phyloP scores from a whole-genome alignment of 2,888 invertebrate genomes.

The Lomographa bimaculata region DNA sequence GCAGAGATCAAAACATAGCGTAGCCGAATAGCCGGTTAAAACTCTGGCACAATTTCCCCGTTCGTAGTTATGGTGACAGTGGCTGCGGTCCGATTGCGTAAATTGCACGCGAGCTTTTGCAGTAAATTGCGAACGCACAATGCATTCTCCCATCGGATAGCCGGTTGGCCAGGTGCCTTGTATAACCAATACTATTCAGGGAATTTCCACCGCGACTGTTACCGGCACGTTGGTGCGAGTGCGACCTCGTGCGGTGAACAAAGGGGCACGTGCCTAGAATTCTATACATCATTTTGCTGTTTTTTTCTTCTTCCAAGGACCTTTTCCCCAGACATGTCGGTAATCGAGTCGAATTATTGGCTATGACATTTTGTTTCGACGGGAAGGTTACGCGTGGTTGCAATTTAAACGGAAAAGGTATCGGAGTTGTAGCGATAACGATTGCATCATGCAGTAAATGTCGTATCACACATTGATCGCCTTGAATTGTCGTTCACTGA shows the following conservation, averaged over 20 bases:
- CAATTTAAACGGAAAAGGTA: constrained; percentile 21
- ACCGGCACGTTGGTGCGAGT: constrained; percentile 18
- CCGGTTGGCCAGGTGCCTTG: constrained; percentile 19
- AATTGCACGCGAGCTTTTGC: constrained; percentile 27
- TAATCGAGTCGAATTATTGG: constrained; percentile 34
- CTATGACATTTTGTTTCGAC: constrained; percentile 24
- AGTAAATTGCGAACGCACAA: constrained; percentile 33
- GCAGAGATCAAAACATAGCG: constrained; percentile 3
- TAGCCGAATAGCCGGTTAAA: constrained; percentile 5
- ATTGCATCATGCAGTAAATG: constrained; percentile 10
- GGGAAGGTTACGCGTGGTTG: constrained; percentile 17
- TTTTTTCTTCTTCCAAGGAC: constrained; percentile 24
- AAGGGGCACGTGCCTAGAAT: constrained; percentile 48
- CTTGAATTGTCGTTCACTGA: constrained; percentile 3
- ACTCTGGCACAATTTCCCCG: constrained; percentile 8
- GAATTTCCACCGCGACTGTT: constrained; percentile 32
- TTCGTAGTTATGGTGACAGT: constrained; percentile 13
- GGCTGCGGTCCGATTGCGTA: constrained; percentile 29
- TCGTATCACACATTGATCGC: neutral
- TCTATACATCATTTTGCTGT: constrained; percentile 37
- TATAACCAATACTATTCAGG: constrained; percentile 26
- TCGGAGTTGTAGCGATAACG: constrained; percentile 6
- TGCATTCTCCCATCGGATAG: constrained; percentile 25
- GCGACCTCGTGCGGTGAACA: constrained; percentile 43
- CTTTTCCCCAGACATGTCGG: constrained; percentile 30